Conservation (phyloP, 2,797 vertebrate species). For the Falco rusticolus region DNA sequence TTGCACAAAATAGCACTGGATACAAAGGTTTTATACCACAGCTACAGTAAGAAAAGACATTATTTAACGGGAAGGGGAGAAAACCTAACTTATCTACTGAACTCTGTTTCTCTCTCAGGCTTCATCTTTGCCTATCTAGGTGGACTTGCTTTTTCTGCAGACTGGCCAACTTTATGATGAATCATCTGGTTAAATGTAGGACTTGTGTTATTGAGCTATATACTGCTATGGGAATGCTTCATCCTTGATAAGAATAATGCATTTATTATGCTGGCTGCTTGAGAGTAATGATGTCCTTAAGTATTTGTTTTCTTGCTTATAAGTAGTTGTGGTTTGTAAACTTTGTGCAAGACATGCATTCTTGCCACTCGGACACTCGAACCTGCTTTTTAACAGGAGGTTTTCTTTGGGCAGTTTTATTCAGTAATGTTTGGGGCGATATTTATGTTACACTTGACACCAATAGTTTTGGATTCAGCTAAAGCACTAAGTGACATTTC, state of each 20-base stretch:
- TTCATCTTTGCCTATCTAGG: not conserved
- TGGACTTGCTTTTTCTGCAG: not conserved
- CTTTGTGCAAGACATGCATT: not conserved
- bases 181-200: slow-evolving; percentile 42
- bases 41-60: not conserved
- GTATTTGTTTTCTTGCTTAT: not conserved
- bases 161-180: slow-evolving; percentile 25
- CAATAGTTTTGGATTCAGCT: not conserved
- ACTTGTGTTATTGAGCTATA: not conserved
- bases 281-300: not conserved
- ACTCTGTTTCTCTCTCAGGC: not conserved
- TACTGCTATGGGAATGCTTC: not conserved
- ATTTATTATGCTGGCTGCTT: not conserved
- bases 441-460: not conserved
- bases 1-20: not conserved
- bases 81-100: not conserved
- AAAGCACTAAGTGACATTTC: not conserved
- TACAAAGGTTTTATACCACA: not conserved
- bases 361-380: not conserved
- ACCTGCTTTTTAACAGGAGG: not conserved
- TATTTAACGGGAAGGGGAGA: not conserved
- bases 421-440: not conserved
- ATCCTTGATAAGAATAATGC: not conserved
- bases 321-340: not conserved
- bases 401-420: not conserved